Percentiles rank a stretch among this genome's conserved stretches.
Evolutionary conservation across 2,113 vertebrate genomes (phyloP).

Genomic region (Gulo gulo): DNA sequence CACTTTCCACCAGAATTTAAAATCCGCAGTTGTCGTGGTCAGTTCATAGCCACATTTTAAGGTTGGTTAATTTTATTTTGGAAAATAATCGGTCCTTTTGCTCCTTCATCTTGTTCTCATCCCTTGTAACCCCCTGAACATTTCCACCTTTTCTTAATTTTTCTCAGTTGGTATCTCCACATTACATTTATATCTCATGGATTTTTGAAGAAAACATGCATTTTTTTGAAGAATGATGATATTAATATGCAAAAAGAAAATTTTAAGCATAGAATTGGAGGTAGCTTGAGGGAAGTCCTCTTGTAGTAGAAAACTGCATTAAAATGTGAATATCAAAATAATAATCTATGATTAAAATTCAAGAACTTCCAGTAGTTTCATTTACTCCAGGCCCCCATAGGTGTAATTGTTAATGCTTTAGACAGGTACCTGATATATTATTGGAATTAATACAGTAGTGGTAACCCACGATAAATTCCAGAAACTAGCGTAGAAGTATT

Average conservation of each 20-base stretch:
- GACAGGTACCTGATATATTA: too few relatives aligned
- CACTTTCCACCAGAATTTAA: background rate
- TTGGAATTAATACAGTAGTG: background rate
- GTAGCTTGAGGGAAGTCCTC: accelerated
- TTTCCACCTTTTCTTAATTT: background rate
- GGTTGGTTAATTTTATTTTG: background rate
- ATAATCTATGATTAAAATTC: background rate
- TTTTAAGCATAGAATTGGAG: background rate
- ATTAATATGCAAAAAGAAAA: background rate
- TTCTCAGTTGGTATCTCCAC: background rate
- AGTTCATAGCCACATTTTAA: background rate
- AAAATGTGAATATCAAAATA: background rate
- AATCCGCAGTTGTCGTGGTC: background rate
- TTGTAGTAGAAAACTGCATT: background rate
- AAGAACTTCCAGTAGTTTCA: background rate
- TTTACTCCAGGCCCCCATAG: background rate
- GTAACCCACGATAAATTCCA: background rate
- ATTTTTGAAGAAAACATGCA: background rate
- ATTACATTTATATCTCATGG: background rate
- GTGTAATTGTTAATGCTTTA: background rate
- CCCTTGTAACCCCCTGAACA: background rate
- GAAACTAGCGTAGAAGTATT: background rate
- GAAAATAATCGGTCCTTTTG: background rate
- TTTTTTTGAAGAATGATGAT: background rate
- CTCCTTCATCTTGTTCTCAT: background rate